Conservation (phyloP, 2,797 vertebrate genomes). For the Syngnathus rostellatus region DNA sequence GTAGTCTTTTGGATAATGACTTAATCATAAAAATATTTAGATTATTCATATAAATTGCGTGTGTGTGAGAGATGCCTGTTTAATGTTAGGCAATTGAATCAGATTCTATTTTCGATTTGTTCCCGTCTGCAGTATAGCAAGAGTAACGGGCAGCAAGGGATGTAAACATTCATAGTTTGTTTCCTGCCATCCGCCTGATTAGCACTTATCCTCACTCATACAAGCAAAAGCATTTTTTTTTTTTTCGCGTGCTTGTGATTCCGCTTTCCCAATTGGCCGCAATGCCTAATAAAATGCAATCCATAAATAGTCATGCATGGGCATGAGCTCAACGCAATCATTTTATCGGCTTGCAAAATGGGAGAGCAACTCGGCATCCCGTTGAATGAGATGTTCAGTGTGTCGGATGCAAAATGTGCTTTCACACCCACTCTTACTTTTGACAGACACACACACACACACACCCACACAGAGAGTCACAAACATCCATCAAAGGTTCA, state of each 20-base stretch:
- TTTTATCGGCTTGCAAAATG: slow-evolving; percentile 23
- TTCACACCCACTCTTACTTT: slow-evolving; percentile 2
- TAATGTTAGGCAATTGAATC: neutral
- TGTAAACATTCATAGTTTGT: neutral
- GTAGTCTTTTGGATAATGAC: slow-evolving; percentile 15
- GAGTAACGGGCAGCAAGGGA: neutral
- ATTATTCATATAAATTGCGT: neutral
- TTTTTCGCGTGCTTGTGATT: slow-evolving; percentile 27
- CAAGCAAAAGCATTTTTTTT: neutral
- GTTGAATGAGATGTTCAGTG: neutral
- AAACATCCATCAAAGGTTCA: slow-evolving; percentile 26
- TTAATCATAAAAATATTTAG: neutral
- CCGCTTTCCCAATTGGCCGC: slow-evolving; percentile 19
- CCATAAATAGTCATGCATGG: slow-evolving; percentile 25
- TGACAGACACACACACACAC: slow-evolving; percentile 13
- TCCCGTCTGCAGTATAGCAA: neutral
- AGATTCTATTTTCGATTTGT: neutral
- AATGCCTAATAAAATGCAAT: slow-evolving; percentile 49
- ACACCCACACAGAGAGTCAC: slow-evolving; percentile 1
- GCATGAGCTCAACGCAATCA: slow-evolving; percentile 35
- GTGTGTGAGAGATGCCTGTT: neutral
- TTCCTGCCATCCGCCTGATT: slow-evolving; percentile 15
- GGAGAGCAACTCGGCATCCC: neutral
- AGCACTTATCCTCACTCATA: slow-evolving; percentile 1
- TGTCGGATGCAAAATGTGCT: slow-evolving; percentile 1